phyloP scores from a whole-genome alignment of 1,140 invertebrate genomes.

The Drosophila sp. region DNA sequence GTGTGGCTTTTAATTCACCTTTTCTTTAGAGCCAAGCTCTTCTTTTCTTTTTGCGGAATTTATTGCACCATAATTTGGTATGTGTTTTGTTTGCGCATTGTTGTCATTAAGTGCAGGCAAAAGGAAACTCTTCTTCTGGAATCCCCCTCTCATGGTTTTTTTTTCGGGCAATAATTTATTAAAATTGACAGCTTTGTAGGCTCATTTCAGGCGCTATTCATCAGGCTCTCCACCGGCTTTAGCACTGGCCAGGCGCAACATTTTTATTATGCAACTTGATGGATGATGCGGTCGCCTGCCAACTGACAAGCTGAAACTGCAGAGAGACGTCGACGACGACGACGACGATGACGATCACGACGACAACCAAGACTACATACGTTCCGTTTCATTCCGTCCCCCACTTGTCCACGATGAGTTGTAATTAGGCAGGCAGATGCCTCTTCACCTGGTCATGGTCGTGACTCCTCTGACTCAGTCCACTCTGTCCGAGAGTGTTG shows the following conservation, averaged over 20 bases:
- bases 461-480: slow-evolving; percentile 22
- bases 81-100: slow-evolving; percentile 80
- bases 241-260: slow-evolving; percentile 56
- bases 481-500: slow-evolving; percentile 52
- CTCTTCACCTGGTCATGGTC: slow-evolving; percentile 29
- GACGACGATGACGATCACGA: slow-evolving; percentile 14
- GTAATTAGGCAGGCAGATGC: slow-evolving; percentile 68
- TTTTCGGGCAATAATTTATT: slow-evolving; percentile 80
- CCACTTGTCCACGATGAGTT: slow-evolving; percentile 50
- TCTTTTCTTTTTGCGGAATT: slow-evolving; percentile 49
- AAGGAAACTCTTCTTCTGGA: not conserved
- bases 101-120: slow-evolving; percentile 69
- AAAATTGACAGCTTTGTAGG: slow-evolving; percentile 82
- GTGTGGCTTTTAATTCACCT: slow-evolving; percentile 42
- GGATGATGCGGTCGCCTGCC: slow-evolving; percentile 73
- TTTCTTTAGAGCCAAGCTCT: slow-evolving; percentile 22
- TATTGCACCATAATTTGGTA: slow-evolving; percentile 73
- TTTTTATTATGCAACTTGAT: slow-evolving; percentile 82
- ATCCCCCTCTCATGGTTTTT: not conserved
- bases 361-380: not conserved
- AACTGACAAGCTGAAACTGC: slow-evolving; percentile 45
- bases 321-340: not conserved
- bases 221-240: slow-evolving; percentile 44
- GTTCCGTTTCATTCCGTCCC: not conserved
- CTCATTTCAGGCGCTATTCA: slow-evolving; percentile 83